Evolutionary conservation across 2,797 vertebrate genomes (phyloP), one percentile per base, ranked within the genome.

Genomic region (Alouatta caraya): DNA sequence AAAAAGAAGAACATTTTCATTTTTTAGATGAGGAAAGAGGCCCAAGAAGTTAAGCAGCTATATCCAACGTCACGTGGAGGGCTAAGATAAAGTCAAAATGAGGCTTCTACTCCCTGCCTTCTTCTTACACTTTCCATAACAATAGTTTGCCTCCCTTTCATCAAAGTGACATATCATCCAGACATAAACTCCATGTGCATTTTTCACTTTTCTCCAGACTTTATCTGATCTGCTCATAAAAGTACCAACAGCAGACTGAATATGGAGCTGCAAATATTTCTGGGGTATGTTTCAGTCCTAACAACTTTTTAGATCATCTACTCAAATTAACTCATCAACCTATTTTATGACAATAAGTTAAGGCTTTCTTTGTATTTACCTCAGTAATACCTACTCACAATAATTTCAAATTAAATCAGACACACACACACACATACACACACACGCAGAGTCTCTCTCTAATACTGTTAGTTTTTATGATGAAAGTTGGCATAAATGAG

Each of bases 21-120:
- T 82, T 79, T 86, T 30, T 48, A 72, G 67, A 70, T 42, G 42
- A 96, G 64, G 24, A 95, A 94, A 85, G 88, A 94, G 72, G 30
- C 24, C 61, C 10, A 44, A 90, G 44, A 80, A 75, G 55, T n/a
- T n/a, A 88, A 70, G 42, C 52, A 75, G 37, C 10, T 50, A 5
- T 19, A 55, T 8, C 24, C 11, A 61, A 79, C 26, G 92, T 37
- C 75, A 82, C 1, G 2, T 13, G 19, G 44, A 21, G 4, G 67
- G 30, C 30, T 52, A 57, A 97, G 50, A 50, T 12, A 79, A 88
- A 85, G 46, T 42, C 42, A 52, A 72, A 73, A 57, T 8, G 46
- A 87, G 10, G 19, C 22, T 81, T 61, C 75, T 59, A n/a, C 1
- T 6, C 3, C 14, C 14, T 39, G 11, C 42, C 14, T 59, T 42